phyloP scores from a whole-genome alignment of 1,140 invertebrate species.

The Metopolophium dirhodum region DNA sequence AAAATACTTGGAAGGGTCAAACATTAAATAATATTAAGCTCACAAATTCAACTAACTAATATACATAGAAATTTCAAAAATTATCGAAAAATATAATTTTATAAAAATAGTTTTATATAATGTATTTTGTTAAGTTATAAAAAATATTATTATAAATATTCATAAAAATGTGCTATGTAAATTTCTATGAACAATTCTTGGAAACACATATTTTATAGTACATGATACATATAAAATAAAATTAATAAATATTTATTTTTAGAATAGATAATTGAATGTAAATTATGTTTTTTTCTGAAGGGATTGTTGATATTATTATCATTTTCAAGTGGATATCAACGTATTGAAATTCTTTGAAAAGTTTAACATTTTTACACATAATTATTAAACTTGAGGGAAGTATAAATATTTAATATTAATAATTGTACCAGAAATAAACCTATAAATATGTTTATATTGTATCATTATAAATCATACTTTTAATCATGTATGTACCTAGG shows the following conservation, averaged over 20 bases:
- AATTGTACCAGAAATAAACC: neutral
- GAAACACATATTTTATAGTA: too few species aligned
- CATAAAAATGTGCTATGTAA: neutral
- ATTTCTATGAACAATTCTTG: too few species aligned
- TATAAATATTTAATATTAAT: neutral
- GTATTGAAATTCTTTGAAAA: neutral
- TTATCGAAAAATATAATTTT: neutral
- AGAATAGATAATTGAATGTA: neutral
- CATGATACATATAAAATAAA: too few species aligned
- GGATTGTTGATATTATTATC: neutral
- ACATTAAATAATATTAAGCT: too few species aligned
- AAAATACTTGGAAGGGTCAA: too few species aligned
- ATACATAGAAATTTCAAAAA: neutral
- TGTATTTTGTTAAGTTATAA: too few species aligned
- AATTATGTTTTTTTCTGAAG: neutral
- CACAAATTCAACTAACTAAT: too few species aligned
- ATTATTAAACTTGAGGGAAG: neutral
- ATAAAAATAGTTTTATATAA: neutral
- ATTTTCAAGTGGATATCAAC: neutral
- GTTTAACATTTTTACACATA: neutral
- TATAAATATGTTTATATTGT: neutral
- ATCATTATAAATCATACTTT: neutral
- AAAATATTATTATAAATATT: too few species aligned
- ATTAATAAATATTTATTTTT: too few species aligned
- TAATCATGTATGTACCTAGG: conserved; percentile 15